Percentiles rank a stretch among this genome's conserved stretches.
These are phyloP conservation scores for Phortica variegata DNA, from an alignment of 1,140 invertebrate genomes.

Conservation along the genomic window DNA sequence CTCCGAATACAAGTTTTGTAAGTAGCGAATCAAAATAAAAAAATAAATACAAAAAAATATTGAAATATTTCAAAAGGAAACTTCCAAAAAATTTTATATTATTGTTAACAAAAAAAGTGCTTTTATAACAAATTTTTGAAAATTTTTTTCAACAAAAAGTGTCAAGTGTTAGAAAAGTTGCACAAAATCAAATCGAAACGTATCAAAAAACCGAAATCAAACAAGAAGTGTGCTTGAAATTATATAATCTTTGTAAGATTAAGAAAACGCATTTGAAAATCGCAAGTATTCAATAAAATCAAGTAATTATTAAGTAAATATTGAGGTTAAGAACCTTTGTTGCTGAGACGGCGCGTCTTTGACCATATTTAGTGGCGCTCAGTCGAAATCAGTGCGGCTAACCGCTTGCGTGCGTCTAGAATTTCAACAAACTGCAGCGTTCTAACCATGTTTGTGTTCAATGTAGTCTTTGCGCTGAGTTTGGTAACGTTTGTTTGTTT, in stretches of 20 bases:
- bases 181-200: constrained; percentile 3
- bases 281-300: constrained; percentile 25
- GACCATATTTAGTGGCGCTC: constrained; percentile 19
- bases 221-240: constrained; percentile 3
- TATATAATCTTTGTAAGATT: constrained; percentile 24
- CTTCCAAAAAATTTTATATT: constrained; percentile 10
- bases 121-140: constrained; percentile 5
- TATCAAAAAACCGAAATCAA: constrained; percentile 1
- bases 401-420: constrained; percentile 37
- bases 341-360: constrained; percentile 25
- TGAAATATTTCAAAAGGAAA: constrained; percentile 8
- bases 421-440: constrained; percentile 29
- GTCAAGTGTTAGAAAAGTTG: constrained; percentile 8
- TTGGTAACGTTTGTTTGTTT: no score
- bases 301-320: constrained; percentile 17
- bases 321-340: constrained; percentile 27
- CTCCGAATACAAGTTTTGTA: constrained; percentile 57
- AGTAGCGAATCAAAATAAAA: constrained; percentile 35
- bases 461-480: no score
- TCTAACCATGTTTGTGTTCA: no score
- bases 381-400: constrained; percentile 18
- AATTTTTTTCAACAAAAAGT: constrained; percentile 3
- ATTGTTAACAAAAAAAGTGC: background rate
- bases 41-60: constrained; percentile 3
- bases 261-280: constrained; percentile 10